phyloP scores from a whole-genome alignment of 2,113 vertebrate genomes.

The Oryzias javanicus region DNA sequence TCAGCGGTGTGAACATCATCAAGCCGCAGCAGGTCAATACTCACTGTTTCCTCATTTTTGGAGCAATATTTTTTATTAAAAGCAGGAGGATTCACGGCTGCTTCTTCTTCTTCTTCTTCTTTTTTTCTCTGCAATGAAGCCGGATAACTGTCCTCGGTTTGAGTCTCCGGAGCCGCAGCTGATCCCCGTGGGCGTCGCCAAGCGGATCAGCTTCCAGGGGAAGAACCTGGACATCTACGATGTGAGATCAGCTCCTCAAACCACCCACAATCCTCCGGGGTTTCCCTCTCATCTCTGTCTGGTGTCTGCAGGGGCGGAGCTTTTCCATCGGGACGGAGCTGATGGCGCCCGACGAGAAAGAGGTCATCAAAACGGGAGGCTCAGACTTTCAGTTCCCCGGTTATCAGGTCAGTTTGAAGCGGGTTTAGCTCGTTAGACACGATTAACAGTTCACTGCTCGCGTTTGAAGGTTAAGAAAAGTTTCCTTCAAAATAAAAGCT shows the following conservation, averaged over 20 bases:
- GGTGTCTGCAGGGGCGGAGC: slow-evolving; percentile 37
- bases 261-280: too few species aligned
- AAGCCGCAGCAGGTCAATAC: slow-evolving; percentile 79
- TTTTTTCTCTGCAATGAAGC: slow-evolving; percentile 11
- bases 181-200: slow-evolving; percentile 83
- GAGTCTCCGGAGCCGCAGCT: slow-evolving; percentile 78
- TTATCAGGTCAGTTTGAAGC: slow-evolving; percentile 59
- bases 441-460: too few species aligned
- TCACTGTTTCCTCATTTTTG: too few species aligned
- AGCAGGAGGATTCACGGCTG: not conserved
- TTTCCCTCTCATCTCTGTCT: not conserved
- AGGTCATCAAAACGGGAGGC: slow-evolving; percentile 17
- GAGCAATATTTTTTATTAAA: too few species aligned
- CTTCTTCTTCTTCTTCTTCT: not conserved
- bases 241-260: slow-evolving; percentile 50
- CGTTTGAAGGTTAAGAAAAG: too few species aligned
- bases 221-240: slow-evolving; percentile 79
- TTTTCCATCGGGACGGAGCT: slow-evolving; percentile 76
- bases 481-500: too few species aligned
- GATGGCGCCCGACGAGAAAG: slow-evolving; percentile 67
- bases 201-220: slow-evolving; percentile 84
- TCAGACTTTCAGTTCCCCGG: slow-evolving; percentile 68
- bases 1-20: slow-evolving; percentile 65
- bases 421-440: not conserved
- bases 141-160: slow-evolving; percentile 86